These are phyloP conservation scores for Cavia aperea DNA, from an alignment of 2,113 vertebrate genomes.

Conservation along the genomic window DNA sequence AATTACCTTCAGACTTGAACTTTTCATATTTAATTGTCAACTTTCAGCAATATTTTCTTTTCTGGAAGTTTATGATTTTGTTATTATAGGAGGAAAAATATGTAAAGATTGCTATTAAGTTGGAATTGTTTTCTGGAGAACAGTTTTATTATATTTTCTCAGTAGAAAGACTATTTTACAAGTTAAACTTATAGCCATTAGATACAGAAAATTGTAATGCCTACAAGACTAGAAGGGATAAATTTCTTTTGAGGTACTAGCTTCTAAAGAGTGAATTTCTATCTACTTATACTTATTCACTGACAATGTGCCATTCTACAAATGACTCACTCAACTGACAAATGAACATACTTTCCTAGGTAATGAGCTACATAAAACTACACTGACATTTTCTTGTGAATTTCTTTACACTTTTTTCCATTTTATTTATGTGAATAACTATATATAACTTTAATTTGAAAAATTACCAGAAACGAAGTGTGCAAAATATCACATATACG, in stretches of 20 bases:
- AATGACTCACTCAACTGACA: constrained; percentile 13
- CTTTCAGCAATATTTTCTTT: constrained; percentile 12
- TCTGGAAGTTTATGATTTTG: constrained; percentile 6
- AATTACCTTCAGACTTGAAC: constrained; percentile 25
- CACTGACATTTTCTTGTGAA: neutral
- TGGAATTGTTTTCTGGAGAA: constrained; percentile 4
- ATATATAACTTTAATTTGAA: constrained; percentile 31
- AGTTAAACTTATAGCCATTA: constrained; percentile 25
- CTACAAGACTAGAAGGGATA: constrained; percentile 16
- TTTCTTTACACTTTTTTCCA: constrained; percentile 5
- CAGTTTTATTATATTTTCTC: constrained; percentile 42
- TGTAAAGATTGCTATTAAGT: neutral
- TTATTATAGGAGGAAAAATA: neutral
- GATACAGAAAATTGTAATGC: constrained; percentile 27
- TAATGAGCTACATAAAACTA: neutral
- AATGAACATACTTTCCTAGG: neutral
- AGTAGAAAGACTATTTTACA: constrained; percentile 19
- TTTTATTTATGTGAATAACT: constrained; percentile 21
- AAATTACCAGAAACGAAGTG: neutral
- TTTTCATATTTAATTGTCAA: constrained; percentile 30
- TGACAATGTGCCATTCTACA: neutral
- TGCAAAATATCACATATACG: neutral
- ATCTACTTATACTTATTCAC: neutral
- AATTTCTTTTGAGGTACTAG: constrained; percentile 2
- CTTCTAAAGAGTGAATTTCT: constrained; percentile 49